Percentiles rank a stretch among this genome's conserved stretches.
These are phyloP conservation scores for Leptopilina syphax DNA, from an alignment of 2,888 invertebrate species.

Conservation along the genomic window DNA sequence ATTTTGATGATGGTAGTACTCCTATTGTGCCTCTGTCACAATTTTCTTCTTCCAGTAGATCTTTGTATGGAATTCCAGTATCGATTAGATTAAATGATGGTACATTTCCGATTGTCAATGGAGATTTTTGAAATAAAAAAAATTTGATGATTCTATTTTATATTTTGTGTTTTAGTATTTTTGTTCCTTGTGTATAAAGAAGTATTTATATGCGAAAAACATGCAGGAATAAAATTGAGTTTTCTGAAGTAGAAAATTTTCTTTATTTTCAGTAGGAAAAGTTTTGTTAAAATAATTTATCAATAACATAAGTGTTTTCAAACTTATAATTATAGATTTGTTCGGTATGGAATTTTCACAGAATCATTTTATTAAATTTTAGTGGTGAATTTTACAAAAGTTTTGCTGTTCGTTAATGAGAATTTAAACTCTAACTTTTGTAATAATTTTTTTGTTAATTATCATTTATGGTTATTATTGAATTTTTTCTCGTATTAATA, in stretches of 20 bases:
- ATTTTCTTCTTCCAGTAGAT: not conserved
- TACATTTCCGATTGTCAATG: not conserved
- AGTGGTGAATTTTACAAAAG: not conserved
- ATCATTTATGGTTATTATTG: not conserved
- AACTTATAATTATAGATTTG: no score
- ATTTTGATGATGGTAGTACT: conserved; percentile 67
- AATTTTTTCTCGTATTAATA: not conserved
- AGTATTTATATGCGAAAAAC: no score
- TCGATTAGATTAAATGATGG: not conserved
- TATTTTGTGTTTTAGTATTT: no score
- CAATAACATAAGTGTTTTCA: no score
- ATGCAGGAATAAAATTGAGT: no score
- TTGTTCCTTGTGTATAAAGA: no score
- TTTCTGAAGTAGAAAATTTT: no score
- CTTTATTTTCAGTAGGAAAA: no score
- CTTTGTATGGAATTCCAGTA: conserved; percentile 21
- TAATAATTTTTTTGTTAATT: not conserved
- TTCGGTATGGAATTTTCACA: not conserved
- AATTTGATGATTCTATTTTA: no score
- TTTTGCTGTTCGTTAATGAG: not conserved
- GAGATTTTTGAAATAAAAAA: not conserved
- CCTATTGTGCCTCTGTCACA: conserved; percentile 61
- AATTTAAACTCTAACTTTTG: not conserved
- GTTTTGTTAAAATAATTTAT: no score
- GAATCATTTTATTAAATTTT: not conserved